Evolutionary conservation across 2,797 vertebrate genomes (phyloP).

Genomic region (Macroramphosus scolopax): DNA sequence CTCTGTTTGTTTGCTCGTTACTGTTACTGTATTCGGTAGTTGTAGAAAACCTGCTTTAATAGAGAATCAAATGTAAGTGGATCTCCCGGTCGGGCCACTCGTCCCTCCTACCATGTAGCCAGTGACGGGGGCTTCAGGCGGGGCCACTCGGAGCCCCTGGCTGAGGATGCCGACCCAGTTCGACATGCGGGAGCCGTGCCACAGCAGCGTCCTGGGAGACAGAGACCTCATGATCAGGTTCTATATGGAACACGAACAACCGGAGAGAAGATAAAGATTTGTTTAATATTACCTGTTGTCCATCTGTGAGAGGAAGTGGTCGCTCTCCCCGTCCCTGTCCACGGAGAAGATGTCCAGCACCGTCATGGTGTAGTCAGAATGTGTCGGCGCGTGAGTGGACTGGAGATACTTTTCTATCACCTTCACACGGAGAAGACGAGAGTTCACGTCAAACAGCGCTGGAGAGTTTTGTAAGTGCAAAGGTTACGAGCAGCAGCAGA

Average conservation of each 20-base stretch:
- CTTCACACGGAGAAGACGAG: slow-evolving; percentile 58
- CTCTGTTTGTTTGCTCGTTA: no score
- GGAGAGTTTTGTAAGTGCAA: no score
- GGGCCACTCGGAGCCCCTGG: slow-evolving; percentile 85
- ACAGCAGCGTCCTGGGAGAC: slow-evolving; percentile 81
- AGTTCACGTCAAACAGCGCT: background rate
- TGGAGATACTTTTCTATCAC: slow-evolving; percentile 82
- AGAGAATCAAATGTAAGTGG: no score
- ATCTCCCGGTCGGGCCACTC: no score
- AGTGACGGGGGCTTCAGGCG: slow-evolving; percentile 87
- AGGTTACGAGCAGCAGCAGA: background rate
- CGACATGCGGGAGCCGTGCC: slow-evolving; percentile 90
- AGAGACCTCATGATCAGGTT: background rate
- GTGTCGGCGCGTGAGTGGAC: slow-evolving; percentile 87
- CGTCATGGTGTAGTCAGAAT: slow-evolving; percentile 84
- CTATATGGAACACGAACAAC: background rate
- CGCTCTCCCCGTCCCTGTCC: slow-evolving; percentile 77
- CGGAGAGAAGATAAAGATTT: no score
- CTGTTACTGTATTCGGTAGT: no score
- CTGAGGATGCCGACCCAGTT: slow-evolving; percentile 93
- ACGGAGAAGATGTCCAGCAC: slow-evolving; percentile 84
- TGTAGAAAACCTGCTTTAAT: no score
- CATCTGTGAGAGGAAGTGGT: slow-evolving; percentile 77
- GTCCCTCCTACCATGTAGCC: slow-evolving; percentile 85
- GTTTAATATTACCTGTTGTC: slow-evolving; percentile 84